Conservation (phyloP, 2,888 invertebrate species). For the Trissolcus japonicus region DNA sequence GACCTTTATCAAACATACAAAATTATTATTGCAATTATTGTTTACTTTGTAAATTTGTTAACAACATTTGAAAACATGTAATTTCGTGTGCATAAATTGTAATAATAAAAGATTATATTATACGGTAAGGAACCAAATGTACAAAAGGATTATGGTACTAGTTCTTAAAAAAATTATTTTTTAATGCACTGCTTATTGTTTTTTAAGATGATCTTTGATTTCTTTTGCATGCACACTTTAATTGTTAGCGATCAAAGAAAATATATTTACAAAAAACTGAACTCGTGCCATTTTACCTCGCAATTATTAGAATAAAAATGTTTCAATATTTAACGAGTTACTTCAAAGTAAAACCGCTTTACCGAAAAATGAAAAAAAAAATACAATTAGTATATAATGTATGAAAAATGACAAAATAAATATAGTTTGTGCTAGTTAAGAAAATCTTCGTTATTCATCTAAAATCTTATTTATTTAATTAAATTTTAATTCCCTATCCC, state of each 20-base stretch:
- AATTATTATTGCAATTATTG: too few relatives aligned
- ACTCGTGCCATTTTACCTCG: slow-evolving; percentile 28
- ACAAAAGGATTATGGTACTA: slow-evolving; percentile 36
- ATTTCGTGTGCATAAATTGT: slow-evolving; percentile 6
- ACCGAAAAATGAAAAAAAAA: too few relatives aligned
- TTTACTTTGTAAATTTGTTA: too few relatives aligned
- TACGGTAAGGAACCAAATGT: slow-evolving; percentile 20
- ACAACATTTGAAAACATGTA: background rate
- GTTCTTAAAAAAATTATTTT: slow-evolving; percentile 1
- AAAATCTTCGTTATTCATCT: too few relatives aligned
- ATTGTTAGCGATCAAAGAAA: background rate
- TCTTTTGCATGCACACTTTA: background rate
- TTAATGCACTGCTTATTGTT: background rate
- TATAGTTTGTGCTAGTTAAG: too few relatives aligned
- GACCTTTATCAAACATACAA: too few relatives aligned
- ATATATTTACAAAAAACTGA: background rate
- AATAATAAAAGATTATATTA: slow-evolving; percentile 10
- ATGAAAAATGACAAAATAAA: too few relatives aligned
- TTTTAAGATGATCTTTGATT: background rate
- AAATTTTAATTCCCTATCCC: too few relatives aligned
- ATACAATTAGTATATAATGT: too few relatives aligned
- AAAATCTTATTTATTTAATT: too few relatives aligned
- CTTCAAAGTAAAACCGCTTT: too few relatives aligned
- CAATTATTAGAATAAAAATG: slow-evolving; percentile 16
- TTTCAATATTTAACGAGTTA: too few relatives aligned